Evolutionary conservation across 2,113 vertebrate genomes (phyloP).

Genomic region (Acinonyx jubatus): DNA sequence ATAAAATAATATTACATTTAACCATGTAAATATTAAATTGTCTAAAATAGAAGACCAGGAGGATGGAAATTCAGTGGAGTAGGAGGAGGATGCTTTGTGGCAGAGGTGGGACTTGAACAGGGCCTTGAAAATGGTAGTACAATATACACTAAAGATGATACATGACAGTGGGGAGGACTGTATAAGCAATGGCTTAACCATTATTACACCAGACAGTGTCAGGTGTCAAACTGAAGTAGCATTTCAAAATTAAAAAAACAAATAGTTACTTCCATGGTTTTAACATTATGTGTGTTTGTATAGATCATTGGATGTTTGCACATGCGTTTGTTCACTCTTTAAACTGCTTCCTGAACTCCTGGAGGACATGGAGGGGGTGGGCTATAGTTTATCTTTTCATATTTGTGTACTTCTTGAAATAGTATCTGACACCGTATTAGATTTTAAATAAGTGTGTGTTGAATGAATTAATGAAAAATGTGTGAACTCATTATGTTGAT

Average conservation of each 20-base stretch:
- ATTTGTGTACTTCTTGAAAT: slow-evolving; percentile 22
- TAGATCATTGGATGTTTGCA: slow-evolving; percentile 7
- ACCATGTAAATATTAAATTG: neutral
- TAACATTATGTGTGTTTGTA: neutral
- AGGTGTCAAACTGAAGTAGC: neutral
- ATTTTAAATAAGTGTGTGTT: neutral
- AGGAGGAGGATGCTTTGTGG: neutral
- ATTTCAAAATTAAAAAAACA: slow-evolving; percentile 34
- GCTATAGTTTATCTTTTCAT: neutral
- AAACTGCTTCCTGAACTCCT: neutral
- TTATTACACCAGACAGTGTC: neutral
- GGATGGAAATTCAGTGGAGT: neutral
- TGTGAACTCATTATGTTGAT: slow-evolving; percentile 44
- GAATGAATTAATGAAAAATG: neutral
- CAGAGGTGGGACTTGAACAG: neutral
- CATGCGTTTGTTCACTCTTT: neutral
- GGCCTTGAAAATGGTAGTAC: neutral
- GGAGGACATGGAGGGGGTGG: neutral
- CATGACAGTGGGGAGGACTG: neutral
- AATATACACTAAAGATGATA: neutral
- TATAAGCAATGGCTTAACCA: neutral
- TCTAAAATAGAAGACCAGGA: slow-evolving; percentile 1
- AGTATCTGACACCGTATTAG: neutral
- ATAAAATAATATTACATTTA: slow-evolving; percentile 32
- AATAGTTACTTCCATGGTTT: neutral